Evolutionary conservation across 1,140 invertebrate species (phyloP).

Genomic region (Magallana gigas): DNA sequence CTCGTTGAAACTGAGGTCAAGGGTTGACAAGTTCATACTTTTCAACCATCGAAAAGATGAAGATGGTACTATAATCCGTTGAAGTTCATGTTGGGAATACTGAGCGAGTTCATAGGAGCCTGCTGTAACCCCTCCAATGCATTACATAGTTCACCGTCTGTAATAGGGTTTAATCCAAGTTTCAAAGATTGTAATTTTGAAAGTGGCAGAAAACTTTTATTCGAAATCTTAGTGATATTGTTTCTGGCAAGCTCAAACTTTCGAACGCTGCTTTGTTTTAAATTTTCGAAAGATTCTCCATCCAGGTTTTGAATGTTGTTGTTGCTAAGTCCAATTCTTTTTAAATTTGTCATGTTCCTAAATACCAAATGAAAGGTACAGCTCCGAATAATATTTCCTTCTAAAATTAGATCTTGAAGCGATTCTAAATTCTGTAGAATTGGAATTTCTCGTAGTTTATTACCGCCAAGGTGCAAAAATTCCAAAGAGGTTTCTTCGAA

Average conservation of each 20-base stretch:
- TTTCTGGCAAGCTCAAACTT: conserved; percentile 63
- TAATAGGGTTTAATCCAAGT: conserved; percentile 64
- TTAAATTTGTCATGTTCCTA: conserved; percentile 12
- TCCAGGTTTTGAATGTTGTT: conserved; percentile 63
- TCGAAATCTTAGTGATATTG: conserved; percentile 53
- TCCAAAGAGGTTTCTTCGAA: conserved; percentile 57
- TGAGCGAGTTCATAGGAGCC: conserved; percentile 60
- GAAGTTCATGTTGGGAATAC: conserved; percentile 62
- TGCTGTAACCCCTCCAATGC: conserved; percentile 58
- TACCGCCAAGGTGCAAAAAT: conserved; percentile 58
- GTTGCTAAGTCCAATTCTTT: conserved; percentile 61
- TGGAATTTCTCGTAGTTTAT: conserved; percentile 62
- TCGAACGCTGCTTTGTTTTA: conserved; percentile 52
- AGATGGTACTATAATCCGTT: conserved; percentile 54
- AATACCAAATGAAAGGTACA: conserved; percentile 62
- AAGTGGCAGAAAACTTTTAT: conserved; percentile 58
- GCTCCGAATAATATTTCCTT: conserved; percentile 64
- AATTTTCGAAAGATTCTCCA: conserved; percentile 55
- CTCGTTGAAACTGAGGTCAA: conserved; percentile 66
- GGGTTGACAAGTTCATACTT: conserved; percentile 56
- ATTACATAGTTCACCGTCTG: conserved; percentile 51
- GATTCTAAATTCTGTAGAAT: conserved; percentile 51
- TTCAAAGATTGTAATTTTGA: conserved; percentile 65
- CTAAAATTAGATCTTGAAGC: conserved; percentile 59
- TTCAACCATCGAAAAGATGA: conserved; percentile 61